phyloP scores from a whole-genome alignment of 1,140 invertebrate species.

The Melanaphis sacchari region DNA sequence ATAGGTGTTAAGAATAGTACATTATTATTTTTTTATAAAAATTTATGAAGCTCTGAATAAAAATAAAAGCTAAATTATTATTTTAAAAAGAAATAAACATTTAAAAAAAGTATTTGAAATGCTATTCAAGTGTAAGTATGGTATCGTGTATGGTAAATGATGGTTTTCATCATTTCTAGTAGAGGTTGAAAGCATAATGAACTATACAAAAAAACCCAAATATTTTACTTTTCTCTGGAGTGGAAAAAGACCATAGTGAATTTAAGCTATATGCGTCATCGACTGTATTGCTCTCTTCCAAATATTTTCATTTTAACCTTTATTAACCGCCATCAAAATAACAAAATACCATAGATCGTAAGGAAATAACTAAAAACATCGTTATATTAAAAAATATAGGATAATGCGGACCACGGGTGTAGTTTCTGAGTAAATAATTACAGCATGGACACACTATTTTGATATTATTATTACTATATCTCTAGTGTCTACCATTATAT shows the following conservation, averaged over 20 bases:
- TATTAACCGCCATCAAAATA: neutral
- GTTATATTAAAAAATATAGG: neutral
- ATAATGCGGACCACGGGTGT: neutral
- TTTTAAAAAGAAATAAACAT: neutral
- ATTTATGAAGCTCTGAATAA: neutral
- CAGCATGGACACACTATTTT: neutral
- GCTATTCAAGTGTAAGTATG: neutral
- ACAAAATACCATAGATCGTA: neutral
- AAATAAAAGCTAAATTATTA: neutral
- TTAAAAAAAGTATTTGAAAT: neutral
- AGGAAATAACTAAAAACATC: neutral
- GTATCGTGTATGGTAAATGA: neutral
- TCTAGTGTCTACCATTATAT: neutral
- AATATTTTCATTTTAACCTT: neutral
- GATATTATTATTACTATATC: neutral
- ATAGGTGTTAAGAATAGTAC: no score
- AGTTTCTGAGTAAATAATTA: neutral
- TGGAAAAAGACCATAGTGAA: neutral
- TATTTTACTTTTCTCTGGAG: neutral
- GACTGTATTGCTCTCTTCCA: neutral
- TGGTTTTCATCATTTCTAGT: neutral
- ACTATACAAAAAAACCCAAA: neutral
- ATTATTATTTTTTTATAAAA: no score
- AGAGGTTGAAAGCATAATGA: neutral
- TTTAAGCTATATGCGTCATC: neutral